A percentile compares a stretch with the other conserved stretches of the same genome.
Evolutionary conservation across 2,888 invertebrate species (phyloP).

Genomic region (Apodemia zela): DNA sequence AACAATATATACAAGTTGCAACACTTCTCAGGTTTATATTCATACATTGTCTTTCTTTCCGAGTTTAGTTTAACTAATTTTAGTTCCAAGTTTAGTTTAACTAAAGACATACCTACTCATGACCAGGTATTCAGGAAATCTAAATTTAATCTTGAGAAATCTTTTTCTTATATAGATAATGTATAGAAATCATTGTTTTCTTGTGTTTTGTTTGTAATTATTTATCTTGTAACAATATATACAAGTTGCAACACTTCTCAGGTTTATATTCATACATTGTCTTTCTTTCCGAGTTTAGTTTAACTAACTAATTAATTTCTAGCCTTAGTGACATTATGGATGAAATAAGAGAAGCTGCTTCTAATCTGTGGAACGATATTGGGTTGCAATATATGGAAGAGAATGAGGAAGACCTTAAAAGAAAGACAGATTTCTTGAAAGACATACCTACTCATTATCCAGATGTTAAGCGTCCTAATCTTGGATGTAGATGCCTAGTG

Average conservation of each 20-base stretch:
- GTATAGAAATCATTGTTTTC: too few relatives aligned
- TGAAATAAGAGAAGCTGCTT: conserved; percentile 84
- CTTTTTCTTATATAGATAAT: too few relatives aligned
- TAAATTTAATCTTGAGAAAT: too few relatives aligned
- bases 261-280: too few relatives aligned
- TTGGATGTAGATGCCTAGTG: conserved; percentile 91
- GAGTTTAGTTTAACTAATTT: too few relatives aligned
- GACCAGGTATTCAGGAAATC: too few relatives aligned
- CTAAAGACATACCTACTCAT: too few relatives aligned
- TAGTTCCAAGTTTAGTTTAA: too few relatives aligned
- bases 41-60: too few relatives aligned
- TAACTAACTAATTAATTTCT: conserved; percentile 1
- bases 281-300: too few relatives aligned
- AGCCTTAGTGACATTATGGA: conserved; percentile 90
- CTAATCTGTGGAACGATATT: conserved; percentile 84
- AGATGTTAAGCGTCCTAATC: conserved; percentile 87
- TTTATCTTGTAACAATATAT: conserved; percentile 24
- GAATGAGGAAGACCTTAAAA: conserved; percentile 92
- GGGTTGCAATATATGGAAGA: conserved; percentile 91
- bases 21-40: too few relatives aligned
- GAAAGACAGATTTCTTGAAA: conserved; percentile 88
- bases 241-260: neutral
- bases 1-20: neutral
- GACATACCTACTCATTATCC: conserved; percentile 88
- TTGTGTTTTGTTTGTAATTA: too few relatives aligned